These are phyloP conservation scores for Malthinus seriepunctatus DNA, from an alignment of 2,888 invertebrate genomes.

Conservation along the genomic window DNA sequence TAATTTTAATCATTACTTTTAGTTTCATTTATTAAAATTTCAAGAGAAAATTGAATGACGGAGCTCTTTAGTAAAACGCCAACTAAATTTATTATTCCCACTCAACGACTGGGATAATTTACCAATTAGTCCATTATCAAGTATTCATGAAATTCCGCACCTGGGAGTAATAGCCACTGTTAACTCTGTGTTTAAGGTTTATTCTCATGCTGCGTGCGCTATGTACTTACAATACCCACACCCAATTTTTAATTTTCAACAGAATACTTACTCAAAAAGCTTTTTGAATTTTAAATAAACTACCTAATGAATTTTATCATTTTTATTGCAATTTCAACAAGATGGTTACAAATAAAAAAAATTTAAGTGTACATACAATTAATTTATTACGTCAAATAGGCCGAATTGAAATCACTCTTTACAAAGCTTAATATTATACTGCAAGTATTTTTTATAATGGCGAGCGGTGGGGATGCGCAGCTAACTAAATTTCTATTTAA, in stretches of 20 bases:
- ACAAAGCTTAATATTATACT: too few relatives aligned
- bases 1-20: too few relatives aligned
- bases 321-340: too few relatives aligned
- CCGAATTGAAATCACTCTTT: too few relatives aligned
- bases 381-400: too few relatives aligned
- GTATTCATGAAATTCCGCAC: conserved; percentile 17
- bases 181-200: conserved; percentile 11
- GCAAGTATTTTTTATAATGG: too few relatives aligned
- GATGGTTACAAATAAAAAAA: too few relatives aligned
- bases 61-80: not conserved
- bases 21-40: not conserved
- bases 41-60: not conserved
- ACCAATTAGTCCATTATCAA: conserved; percentile 16
- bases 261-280: not conserved
- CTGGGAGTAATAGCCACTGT: conserved; percentile 12
- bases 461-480: too few relatives aligned
- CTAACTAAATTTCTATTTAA: too few relatives aligned
- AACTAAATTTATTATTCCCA: conserved; percentile 2
- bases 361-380: too few relatives aligned
- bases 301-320: too few relatives aligned
- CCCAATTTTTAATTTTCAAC: not conserved
- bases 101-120: conserved; percentile 10
- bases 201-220: not conserved
- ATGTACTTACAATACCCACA: not conserved
- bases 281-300: conserved; percentile 2